Base-by-base conservation (phyloP, 2,888 invertebrate genomes). In the Rhabditoides inermis region DNA sequence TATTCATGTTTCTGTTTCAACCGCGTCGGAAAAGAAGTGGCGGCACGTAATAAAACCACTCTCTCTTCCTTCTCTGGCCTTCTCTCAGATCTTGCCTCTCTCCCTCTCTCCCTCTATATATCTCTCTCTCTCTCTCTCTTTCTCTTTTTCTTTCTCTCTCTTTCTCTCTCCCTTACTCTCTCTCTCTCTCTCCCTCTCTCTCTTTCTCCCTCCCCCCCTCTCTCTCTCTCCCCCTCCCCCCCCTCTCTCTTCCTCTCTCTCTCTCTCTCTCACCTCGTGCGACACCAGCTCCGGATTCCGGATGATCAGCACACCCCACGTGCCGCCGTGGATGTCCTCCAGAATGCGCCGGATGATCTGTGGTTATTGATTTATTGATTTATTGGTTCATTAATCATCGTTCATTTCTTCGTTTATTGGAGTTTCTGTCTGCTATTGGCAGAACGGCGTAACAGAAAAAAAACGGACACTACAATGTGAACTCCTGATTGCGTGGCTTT, bases 311-410 rank as follows among this genome's bases (percentile, higher is more conserved):
- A 74, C 74, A 30, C 74, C 74, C 73, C 73, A 74, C 23, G 66
- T 68, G 18, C 74, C 74, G n/a, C 74, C 74, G 45, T 70, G 72
- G 44, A 74, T 65, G 51, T 74, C 74, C 49, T 74, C 74, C 37
- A 73, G 55, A 27, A 74, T 70, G 5, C 72, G 61, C 10, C 74
- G 63, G n/a, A 74, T 72, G 60, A 73, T 64, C 63, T 70, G 51
- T 7, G 56, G n/a, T n/a, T n/a, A n/a, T n/a, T n/a, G n/a, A n/a
- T n/a, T n/a, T n/a, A n/a, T n/a, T n/a, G n/a, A n/a, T n/a, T n/a
- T n/a, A n/a, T n/a, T n/a, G n/a, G n/a, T n/a, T n/a, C n/a, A n/a
- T n/a, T n/a, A n/a, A n/a, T n/a, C n/a, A n/a, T n/a, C n/a, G n/a
- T n/a, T n/a, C n/a, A n/a, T n/a, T n/a, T n/a, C n/a, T n/a, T n/a